Percentiles rank a stretch among this genome's conserved stretches.
phyloP scores from a whole-genome alignment of 2,888 invertebrate species.

The Zygogramma bicolorata region DNA sequence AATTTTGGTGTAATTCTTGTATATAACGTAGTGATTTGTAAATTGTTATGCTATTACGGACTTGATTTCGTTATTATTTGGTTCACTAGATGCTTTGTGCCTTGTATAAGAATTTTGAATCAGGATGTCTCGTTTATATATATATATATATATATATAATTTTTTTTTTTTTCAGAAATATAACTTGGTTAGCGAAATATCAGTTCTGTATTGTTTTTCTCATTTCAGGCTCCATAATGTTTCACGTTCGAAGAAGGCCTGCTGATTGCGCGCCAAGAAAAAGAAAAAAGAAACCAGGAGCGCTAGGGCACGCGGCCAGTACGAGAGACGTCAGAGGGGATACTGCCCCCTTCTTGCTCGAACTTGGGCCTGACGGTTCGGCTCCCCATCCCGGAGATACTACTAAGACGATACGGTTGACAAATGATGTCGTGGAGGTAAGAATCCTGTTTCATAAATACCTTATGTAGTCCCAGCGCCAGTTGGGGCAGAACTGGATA shows the following conservation, averaged over 20 bases:
- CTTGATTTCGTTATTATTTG: too few species aligned
- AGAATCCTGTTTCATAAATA: constrained; percentile 14
- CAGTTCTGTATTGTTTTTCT: constrained; percentile 51
- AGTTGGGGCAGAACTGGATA: too few species aligned
- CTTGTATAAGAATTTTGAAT: too few species aligned
- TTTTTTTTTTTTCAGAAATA: too few species aligned
- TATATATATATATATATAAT: too few species aligned
- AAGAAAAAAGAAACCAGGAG: constrained; percentile 82
- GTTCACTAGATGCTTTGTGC: too few species aligned
- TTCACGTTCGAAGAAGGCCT: constrained; percentile 93
- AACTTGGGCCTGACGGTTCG: constrained; percentile 84
- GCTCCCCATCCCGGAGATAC: constrained; percentile 73
- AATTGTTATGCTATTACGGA: too few species aligned
- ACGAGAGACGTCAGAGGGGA: constrained; percentile 71
- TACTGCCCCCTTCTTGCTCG: constrained; percentile 80
- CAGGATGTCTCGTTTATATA: too few species aligned
- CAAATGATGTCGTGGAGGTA: constrained; percentile 77
- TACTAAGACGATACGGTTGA: constrained; percentile 73
- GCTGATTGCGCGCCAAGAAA: constrained; percentile 91
- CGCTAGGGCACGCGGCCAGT: constrained; percentile 66
- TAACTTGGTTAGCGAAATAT: too few species aligned
- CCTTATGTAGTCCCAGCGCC: too few species aligned
- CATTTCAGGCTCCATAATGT: constrained; percentile 95
- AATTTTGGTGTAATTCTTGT: too few species aligned
- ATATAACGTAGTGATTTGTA: too few species aligned